phyloP scores from a whole-genome alignment of 2,113 vertebrate genomes.

The Chloebia gouldiae region DNA sequence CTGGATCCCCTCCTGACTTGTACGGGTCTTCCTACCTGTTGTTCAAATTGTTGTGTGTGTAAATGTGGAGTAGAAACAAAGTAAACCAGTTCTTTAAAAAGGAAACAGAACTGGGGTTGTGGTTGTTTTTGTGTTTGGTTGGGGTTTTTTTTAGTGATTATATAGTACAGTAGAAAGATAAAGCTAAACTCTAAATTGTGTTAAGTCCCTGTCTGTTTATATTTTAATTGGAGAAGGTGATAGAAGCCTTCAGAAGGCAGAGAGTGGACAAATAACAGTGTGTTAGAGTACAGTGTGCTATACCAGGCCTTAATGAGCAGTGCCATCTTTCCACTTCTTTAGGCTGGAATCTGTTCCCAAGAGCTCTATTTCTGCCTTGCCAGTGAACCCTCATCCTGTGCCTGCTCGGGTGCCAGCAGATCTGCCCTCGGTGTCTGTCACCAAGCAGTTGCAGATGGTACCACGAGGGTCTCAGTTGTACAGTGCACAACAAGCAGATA shows the following conservation, averaged over 20 bases:
- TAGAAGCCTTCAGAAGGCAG: background rate
- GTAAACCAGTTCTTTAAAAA: background rate
- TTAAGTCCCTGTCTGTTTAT: background rate
- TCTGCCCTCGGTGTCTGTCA: slow-evolving; percentile 79
- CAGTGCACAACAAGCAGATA: slow-evolving; percentile 82
- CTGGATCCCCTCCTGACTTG: slow-evolving; percentile 93
- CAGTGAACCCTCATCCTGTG: slow-evolving; percentile 83
- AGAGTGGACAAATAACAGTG: background rate
- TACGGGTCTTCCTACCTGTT: slow-evolving; percentile 70
- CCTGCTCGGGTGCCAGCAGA: slow-evolving; percentile 80
- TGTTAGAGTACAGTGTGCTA: background rate
- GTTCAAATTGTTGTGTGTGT: background rate
- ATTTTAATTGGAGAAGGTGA: background rate
- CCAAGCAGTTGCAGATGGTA: slow-evolving; percentile 87
- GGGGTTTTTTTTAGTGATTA: background rate
- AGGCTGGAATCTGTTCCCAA: slow-evolving; percentile 87
- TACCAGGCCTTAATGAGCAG: background rate
- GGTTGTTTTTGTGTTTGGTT: background rate
- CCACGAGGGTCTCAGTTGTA: slow-evolving; percentile 87
- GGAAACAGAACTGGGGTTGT: background rate
- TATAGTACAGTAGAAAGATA: background rate
- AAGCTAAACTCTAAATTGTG: background rate
- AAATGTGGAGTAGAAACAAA: background rate
- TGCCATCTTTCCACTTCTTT: background rate
- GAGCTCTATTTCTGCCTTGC: slow-evolving; percentile 78